These are phyloP conservation scores for Cherax destructor DNA, from an alignment of 1,140 invertebrate species.

Conservation along the genomic window DNA sequence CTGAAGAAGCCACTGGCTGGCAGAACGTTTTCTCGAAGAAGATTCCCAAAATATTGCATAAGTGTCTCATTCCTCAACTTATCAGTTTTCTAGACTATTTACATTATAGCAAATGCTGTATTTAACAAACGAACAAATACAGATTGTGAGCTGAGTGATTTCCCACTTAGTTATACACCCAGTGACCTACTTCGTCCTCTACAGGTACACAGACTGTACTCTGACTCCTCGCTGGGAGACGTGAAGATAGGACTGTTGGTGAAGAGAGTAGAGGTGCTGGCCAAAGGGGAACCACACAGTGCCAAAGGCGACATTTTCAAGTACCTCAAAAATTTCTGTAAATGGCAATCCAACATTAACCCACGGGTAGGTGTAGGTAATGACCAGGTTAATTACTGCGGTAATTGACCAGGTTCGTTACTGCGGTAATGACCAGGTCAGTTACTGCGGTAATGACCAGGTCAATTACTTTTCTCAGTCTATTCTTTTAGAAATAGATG, in stretches of 20 bases:
- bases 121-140: too few relatives aligned
- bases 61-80: too few relatives aligned
- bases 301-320: slow-evolving; percentile 12
- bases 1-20: too few relatives aligned
- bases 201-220: slow-evolving; percentile 41
- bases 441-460: too few relatives aligned
- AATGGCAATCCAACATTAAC: slow-evolving; percentile 25
- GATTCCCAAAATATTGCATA: too few relatives aligned
- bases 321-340: slow-evolving; percentile 57
- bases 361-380: background rate
- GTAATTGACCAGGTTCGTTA: background rate
- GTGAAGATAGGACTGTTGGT: background rate
- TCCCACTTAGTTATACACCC: too few relatives aligned
- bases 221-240: slow-evolving; percentile 8
- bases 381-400: background rate
- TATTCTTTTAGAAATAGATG: background rate
- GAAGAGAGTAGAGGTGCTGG: slow-evolving; percentile 32
- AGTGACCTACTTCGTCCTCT: background rate
- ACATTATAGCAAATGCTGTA: too few relatives aligned
- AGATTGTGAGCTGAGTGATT: too few relatives aligned
- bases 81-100: too few relatives aligned
- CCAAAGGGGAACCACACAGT: background rate
- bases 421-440: background rate
- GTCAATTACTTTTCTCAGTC: background rate
- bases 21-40: too few relatives aligned